Evolutionary conservation across 2,113 vertebrate genomes (phyloP).

Genomic region (Megaleporinus macrocephalus): DNA sequence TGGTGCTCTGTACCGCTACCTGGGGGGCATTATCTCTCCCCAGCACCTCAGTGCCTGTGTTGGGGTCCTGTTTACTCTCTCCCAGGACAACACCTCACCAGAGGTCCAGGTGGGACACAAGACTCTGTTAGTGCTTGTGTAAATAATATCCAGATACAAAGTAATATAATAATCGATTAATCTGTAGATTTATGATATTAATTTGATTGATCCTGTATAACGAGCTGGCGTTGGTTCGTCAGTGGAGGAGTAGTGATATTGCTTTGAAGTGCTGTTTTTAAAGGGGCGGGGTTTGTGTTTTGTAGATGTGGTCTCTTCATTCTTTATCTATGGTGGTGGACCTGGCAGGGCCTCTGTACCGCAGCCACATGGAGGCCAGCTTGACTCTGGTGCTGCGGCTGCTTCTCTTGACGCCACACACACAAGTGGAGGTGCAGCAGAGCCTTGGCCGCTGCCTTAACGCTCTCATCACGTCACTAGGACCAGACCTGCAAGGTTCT

Average conservation of each 20-base stretch:
- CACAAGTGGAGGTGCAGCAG: constrained; percentile 86
- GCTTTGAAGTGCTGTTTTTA: neutral
- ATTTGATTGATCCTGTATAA: too few species aligned
- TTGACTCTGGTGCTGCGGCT: constrained; percentile 85
- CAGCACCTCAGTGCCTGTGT: constrained; percentile 89
- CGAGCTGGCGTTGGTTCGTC: neutral
- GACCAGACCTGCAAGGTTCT: constrained; percentile 73
- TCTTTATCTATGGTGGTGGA: constrained; percentile 88
- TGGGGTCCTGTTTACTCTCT: constrained; percentile 89
- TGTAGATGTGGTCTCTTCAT: constrained; percentile 86
- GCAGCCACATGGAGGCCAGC: constrained; percentile 83
- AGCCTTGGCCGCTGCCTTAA: constrained; percentile 70
- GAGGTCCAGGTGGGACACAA: constrained; percentile 86
- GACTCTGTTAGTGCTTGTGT: neutral
- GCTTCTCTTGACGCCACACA: constrained; percentile 84
- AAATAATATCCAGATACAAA: too few species aligned
- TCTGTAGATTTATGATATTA: too few species aligned
- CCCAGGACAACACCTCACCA: constrained; percentile 94
- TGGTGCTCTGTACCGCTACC: constrained; percentile 86
- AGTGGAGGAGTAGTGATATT: neutral
- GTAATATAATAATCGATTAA: too few species aligned
- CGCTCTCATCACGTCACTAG: constrained; percentile 71
- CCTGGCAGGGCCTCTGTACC: constrained; percentile 83
- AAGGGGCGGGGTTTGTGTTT: constrained; percentile 12
- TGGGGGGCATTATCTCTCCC: constrained; percentile 85